Base-by-base conservation (phyloP, 1,140 invertebrate genomes). In the Cyrtorhinus lividipennis region DNA sequence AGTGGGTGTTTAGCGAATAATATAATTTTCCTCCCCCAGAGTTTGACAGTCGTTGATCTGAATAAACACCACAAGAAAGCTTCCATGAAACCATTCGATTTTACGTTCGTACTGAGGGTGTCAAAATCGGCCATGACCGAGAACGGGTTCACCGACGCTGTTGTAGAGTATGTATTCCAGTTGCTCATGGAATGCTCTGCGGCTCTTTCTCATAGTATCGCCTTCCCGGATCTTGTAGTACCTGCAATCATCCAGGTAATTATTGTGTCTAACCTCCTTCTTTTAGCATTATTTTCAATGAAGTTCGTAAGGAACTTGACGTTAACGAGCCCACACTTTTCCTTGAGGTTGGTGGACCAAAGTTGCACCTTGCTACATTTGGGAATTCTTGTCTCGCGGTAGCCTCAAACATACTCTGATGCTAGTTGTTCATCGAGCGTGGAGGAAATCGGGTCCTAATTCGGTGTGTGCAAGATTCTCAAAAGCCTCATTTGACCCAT, bases 121-220 rank as follows among this genome's bases (percentile, higher is more conserved):
- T 90, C 88, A 1, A 94, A 95, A 71, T 80, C 82, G 0, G 89
- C 95, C 70, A 70, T 91, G 63, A 73, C 77, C 53, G 90, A 95
- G 73, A 92, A 88, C 74, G 86, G 85, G 1, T 95, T 93, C 69
- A 90, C 90, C 71, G 89, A 95, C 74, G 81, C 84, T 24, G 75
- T 92, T 1, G 83, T 95, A 46, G 90, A 94, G 62, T 81, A 83
- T 67, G 73, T 94, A 27, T 91, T 90, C 73, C 81, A 80, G 46
- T 74, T 87, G 1, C 70, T 91, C 2, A 71, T 95, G 63, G 86
- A 93, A 68, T 88, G 87, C 70, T 78, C 90, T 2, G 78, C 84
- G 0, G 80, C 80, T 65, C 83, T 92, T 70, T 85, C 86, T 23
- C 77, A 86, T 69, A 79, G 76, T 15, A 80, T 95, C 64, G 83